Evolutionary conservation across 1,140 invertebrate genomes (phyloP).

Genomic region (Aphaenogaster rudis): DNA sequence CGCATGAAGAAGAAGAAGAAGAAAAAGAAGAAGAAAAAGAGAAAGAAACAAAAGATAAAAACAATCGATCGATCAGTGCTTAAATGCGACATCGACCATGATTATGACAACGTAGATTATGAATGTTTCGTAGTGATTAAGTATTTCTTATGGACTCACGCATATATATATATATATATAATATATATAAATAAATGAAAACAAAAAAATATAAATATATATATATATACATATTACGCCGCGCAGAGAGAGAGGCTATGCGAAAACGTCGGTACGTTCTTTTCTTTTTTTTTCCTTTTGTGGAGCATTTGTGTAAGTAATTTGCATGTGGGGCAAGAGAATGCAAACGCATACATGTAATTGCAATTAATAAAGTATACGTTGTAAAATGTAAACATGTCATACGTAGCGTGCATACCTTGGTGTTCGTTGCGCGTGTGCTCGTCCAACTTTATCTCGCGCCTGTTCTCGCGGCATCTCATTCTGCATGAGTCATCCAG

Average conservation of each 20-base stretch:
- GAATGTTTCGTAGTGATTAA: slow-evolving; percentile 59
- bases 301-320: slow-evolving; percentile 67
- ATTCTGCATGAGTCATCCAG: slow-evolving; percentile 2
- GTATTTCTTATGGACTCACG: slow-evolving; percentile 65
- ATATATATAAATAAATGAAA: slow-evolving; percentile 40
- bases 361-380: slow-evolving; percentile 67
- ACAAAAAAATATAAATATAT: slow-evolving; percentile 3
- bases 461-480: not conserved
- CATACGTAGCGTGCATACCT: slow-evolving; percentile 25
- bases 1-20: slow-evolving; percentile 48
- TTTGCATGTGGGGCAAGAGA: slow-evolving; percentile 55
- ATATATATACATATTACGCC: slow-evolving; percentile 43
- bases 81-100: slow-evolving; percentile 58
- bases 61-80: slow-evolving; percentile 55
- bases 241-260: slow-evolving; percentile 50
- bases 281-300: slow-evolving; percentile 55
- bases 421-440: not conserved
- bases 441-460: not conserved
- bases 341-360: slow-evolving; percentile 61
- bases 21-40: not conserved
- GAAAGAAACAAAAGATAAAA: slow-evolving; percentile 23
- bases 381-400: slow-evolving; percentile 56
- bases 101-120: slow-evolving; percentile 59
- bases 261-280: slow-evolving; percentile 24
- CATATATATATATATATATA: slow-evolving; percentile 51